These are phyloP conservation scores for Trogon melanurus DNA, from an alignment of 2,113 vertebrate species.

Conservation along the genomic window DNA sequence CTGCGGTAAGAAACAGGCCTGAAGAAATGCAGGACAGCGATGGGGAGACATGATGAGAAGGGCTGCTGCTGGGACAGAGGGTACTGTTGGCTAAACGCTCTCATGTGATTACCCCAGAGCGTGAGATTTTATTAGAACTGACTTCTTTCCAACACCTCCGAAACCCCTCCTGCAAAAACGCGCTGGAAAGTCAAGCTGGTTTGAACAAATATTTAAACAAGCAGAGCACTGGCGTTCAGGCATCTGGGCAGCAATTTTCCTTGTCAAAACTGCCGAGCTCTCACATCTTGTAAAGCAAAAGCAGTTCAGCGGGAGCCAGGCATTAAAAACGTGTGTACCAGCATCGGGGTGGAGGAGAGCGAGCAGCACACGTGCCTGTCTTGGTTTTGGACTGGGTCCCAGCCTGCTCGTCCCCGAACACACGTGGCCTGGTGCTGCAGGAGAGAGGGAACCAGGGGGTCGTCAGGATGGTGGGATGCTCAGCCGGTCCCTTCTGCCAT, in stretches of 20 bases:
- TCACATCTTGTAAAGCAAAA: background rate
- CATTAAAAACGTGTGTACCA: background rate
- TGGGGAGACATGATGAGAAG: background rate
- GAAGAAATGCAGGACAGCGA: background rate
- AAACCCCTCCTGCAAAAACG: background rate
- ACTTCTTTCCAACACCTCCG: background rate
- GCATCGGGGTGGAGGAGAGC: background rate
- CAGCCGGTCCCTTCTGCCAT: background rate
- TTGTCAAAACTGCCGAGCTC: background rate
- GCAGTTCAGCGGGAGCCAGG: background rate
- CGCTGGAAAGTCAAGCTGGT: background rate
- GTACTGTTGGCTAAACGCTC: background rate
- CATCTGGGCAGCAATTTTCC: constrained; percentile 16
- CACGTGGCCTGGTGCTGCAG: fast-evolving
- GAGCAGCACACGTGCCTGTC: background rate
- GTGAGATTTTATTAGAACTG: background rate
- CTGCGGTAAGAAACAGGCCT: background rate
- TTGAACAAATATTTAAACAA: constrained; percentile 36
- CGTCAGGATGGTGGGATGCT: background rate
- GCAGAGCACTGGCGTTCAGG: background rate
- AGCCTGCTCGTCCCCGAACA: background rate
- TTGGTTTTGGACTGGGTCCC: background rate
- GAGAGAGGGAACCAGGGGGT: background rate
- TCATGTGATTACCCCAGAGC: background rate
- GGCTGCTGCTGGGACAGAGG: background rate